Evolutionary conservation across 1,140 invertebrate genomes (phyloP), one percentile per base, ranked within the genome.

Genomic region (Euwallacea similis): DNA sequence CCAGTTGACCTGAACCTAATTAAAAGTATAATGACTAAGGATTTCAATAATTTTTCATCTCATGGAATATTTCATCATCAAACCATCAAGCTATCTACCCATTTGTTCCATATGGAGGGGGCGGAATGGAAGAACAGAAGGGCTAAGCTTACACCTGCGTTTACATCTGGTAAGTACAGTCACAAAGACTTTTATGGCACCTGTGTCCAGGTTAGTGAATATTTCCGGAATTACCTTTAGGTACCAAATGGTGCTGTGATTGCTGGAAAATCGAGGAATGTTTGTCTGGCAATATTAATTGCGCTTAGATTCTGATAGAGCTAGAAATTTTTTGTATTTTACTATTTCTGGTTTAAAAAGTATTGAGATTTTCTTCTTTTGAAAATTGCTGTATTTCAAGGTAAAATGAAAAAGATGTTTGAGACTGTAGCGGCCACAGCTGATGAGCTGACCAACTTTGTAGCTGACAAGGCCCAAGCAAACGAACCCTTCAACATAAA

Each of bases 21-120:
- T 16, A 63, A 63, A 13, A 9, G 8, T 1, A 47, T 63, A 6
- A 0, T 63, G 8, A 50, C 21, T 7, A 86, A 83, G 61, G 83
- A 87, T 71, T 86, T 86, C 50, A 43, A 75, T 0, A 76, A 78
- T 74, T 87, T 87, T 75, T 77, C 79, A 16, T 82, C 85, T 74
- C 76, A 84, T 58, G 82, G 82, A 3, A 7, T 82, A 8, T 65
- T 13, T 33, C 8, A 66, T 43, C n/a, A 55, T n/a, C 61, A 77
- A 72, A 0, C 42, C n/a, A 84, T 86, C 62, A 74, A 80, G 4
- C 50, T 88, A 0, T 77, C 80, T 0, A 79, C 80, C 3, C 81
- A 84, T 54, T 74, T 88, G 50, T 82, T 87, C 50, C 74, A 71
- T 2, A 55, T 83, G n/a, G 74, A 75, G 13, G 84, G 82, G 15